Conservation (phyloP, 2,888 invertebrate genomes). For the Andrena marginata region DNA sequence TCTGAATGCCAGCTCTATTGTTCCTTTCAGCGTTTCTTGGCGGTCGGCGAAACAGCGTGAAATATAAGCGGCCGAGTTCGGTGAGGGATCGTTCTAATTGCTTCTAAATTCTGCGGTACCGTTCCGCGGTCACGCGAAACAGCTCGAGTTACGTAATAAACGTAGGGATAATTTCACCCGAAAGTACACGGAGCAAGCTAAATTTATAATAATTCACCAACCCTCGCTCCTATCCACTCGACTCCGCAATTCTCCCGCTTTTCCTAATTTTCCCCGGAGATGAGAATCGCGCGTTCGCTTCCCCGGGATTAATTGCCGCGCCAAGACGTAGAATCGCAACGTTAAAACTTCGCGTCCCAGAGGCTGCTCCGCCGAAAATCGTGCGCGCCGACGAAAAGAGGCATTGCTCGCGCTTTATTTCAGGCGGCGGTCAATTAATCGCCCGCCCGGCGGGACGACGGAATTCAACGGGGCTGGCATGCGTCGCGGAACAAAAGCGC, state of each 20-base stretch:
- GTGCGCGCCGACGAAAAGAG: background rate
- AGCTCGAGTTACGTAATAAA: no score
- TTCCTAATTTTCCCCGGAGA: no score
- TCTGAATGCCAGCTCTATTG: background rate
- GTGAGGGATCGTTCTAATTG: background rate
- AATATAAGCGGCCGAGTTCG: background rate
- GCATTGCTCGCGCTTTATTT: constrained; percentile 36
- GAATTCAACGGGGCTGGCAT: constrained; percentile 33
- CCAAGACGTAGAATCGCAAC: background rate
- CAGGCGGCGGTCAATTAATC: constrained; percentile 33
- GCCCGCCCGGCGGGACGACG: constrained; percentile 9
- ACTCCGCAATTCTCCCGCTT: no score
- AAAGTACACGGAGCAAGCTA: no score
- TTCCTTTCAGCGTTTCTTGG: background rate
- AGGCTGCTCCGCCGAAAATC: background rate
- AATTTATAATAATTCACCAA: no score
- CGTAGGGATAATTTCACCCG: no score
- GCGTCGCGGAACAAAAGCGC: constrained; percentile 46
- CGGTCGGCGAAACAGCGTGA: background rate
- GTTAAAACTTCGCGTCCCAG: no score
- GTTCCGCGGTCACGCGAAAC: no score
- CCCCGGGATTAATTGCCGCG: no score
- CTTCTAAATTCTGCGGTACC: no score
- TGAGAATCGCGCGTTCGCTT: no score
- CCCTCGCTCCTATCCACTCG: no score